Evolutionary conservation across 1,140 invertebrate species (phyloP).

Genomic region (Papilio dardanus): DNA sequence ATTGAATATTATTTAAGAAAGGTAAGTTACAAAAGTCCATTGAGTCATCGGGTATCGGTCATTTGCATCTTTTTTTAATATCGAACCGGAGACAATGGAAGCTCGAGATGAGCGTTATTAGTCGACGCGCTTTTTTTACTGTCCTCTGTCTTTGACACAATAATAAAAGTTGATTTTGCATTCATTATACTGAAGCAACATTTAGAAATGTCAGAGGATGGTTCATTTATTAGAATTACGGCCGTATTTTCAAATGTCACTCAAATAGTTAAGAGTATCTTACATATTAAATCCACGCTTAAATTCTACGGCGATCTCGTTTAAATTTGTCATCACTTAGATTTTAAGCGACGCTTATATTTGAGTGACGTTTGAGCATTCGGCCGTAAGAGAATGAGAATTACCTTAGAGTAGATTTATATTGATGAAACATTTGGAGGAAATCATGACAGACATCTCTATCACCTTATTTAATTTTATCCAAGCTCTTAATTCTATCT

Average conservation of each 20-base stretch:
- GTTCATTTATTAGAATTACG: too few relatives aligned
- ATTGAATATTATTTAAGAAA: neutral
- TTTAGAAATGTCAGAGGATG: slow-evolving; percentile 32
- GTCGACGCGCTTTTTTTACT: slow-evolving; percentile 26
- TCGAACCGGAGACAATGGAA: slow-evolving; percentile 34
- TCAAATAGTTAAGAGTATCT: too few relatives aligned
- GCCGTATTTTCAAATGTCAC: too few relatives aligned
- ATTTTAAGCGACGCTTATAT: too few relatives aligned
- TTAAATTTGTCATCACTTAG: too few relatives aligned
- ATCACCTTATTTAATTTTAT: neutral
- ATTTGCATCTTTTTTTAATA: slow-evolving; percentile 39
- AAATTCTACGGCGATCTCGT: too few relatives aligned
- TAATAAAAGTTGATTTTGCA: slow-evolving; percentile 34
- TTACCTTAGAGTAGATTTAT: neutral
- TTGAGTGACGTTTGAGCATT: too few relatives aligned
- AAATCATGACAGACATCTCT: neutral
- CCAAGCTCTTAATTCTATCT: neutral
- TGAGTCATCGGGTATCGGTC: slow-evolving; percentile 33
- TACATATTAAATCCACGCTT: too few relatives aligned
- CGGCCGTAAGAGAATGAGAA: neutral
- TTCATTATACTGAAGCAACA: slow-evolving; percentile 31
- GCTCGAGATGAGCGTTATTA: slow-evolving; percentile 24
- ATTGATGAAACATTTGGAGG: neutral
- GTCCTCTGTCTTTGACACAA: slow-evolving; percentile 36
- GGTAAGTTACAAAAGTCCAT: neutral